Evolutionary conservation across 2,888 invertebrate species (phyloP).

Genomic region (Scelioninae gen. 2): DNA sequence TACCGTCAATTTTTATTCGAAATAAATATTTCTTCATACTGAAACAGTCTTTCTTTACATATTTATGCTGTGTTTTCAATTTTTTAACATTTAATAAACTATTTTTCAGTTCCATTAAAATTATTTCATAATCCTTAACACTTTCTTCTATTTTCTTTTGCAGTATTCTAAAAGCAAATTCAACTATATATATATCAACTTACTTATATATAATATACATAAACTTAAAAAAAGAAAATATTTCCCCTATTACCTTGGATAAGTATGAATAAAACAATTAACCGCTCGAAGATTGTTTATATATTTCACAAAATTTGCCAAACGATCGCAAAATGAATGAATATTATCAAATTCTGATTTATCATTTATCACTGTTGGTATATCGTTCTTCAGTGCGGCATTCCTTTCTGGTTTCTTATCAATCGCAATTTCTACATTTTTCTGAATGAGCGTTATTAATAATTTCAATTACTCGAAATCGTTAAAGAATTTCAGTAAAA

Average conservation of each 20-base stretch:
- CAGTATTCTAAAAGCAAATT: constrained; percentile 65
- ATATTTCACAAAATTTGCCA: constrained; percentile 66
- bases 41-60: constrained; percentile 66
- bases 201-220: no score
- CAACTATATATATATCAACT: no score
- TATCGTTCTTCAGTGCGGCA: neutral
- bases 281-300: constrained; percentile 63
- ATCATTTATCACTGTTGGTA: neutral
- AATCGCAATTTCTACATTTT: no score
- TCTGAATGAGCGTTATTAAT: no score
- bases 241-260: constrained; percentile 67
- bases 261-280: constrained; percentile 62
- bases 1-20: constrained; percentile 64
- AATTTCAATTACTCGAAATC: no score
- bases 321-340: constrained; percentile 62
- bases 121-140: constrained; percentile 68
- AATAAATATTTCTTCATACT: constrained; percentile 11
- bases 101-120: constrained; percentile 69
- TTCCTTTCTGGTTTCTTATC: no score
- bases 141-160: constrained; percentile 65
- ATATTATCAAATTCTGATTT: constrained; percentile 14
- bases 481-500: no score
- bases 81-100: constrained; percentile 66
- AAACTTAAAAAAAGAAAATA: no score
- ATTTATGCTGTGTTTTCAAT: constrained; percentile 67